These are phyloP conservation scores for Congeria kusceri DNA, from an alignment of 2,888 invertebrate species.

Conservation along the genomic window DNA sequence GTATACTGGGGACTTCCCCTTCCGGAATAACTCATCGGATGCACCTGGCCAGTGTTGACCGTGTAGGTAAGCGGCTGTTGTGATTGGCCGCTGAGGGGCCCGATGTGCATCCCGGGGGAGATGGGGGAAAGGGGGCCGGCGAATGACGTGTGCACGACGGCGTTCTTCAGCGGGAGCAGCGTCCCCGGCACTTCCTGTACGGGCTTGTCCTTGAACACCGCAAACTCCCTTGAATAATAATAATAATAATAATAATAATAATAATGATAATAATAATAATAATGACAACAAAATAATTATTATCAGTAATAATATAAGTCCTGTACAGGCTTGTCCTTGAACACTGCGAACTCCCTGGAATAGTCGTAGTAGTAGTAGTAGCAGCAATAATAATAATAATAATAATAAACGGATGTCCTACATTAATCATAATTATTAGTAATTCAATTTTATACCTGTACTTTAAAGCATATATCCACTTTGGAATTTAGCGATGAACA, in stretches of 20 bases:
- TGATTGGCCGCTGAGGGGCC: slow-evolving; percentile 52
- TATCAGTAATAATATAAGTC: slow-evolving; percentile 86
- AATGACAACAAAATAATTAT: too few species aligned
- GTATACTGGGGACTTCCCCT: slow-evolving; percentile 69
- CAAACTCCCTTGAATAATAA: slow-evolving; percentile 73
- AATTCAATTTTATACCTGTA: background rate
- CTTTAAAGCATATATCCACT: too few species aligned
- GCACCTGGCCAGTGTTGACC: slow-evolving; percentile 66
- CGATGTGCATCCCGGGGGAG: slow-evolving; percentile 75
- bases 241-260: too few species aligned
- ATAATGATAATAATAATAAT: too few species aligned
- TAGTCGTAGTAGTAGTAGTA: background rate
- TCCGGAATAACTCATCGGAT: slow-evolving; percentile 65
- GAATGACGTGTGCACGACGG: slow-evolving; percentile 91
- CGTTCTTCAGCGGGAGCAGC: slow-evolving; percentile 93
- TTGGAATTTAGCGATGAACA: too few species aligned
- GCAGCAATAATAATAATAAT: too few species aligned
- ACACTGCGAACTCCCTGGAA: slow-evolving; percentile 81
- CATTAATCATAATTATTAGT: background rate
- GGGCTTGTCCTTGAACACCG: slow-evolving; percentile 82
- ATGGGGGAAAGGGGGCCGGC: slow-evolving; percentile 85
- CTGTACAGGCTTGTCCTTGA: slow-evolving; percentile 82
- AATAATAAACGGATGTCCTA: background rate
- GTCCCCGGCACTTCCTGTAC: slow-evolving; percentile 93
- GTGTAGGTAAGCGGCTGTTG: slow-evolving; percentile 65